These are phyloP conservation scores for Odontocolon sp. DNA, from an alignment of 2,888 invertebrate genomes.

Conservation along the genomic window DNA sequence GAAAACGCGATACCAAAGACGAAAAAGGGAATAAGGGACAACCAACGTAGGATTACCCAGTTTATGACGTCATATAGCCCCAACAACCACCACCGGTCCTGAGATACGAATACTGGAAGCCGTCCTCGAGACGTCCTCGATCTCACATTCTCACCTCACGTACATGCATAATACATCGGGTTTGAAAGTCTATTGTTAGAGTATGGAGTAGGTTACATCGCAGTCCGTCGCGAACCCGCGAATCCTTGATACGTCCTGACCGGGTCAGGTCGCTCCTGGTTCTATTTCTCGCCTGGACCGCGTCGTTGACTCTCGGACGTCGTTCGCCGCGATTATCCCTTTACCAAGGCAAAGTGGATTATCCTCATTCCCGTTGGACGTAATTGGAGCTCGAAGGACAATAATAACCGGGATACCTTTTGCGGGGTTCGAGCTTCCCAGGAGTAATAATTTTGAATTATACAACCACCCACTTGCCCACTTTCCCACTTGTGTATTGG, in stretches of 20 bases:
- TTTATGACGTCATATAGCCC: constrained; percentile 70
- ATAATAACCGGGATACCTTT: no score
- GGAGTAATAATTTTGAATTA: no score
- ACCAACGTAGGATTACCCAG: constrained; percentile 68
- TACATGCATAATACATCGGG: constrained; percentile 59
- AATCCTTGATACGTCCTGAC: constrained; percentile 1
- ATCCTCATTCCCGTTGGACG: no score
- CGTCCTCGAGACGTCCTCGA: not conserved
- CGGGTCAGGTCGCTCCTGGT: not conserved
- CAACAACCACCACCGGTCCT: constrained; percentile 41
- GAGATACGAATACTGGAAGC: constrained; percentile 65
- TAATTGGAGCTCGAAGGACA: no score
- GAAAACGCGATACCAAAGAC: not conserved
- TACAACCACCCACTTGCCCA: no score
- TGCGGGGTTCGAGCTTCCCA: no score
- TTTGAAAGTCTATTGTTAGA: constrained; percentile 62
- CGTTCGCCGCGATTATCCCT: no score
- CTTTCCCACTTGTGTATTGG: not conserved
- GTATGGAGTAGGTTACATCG: constrained; percentile 27
- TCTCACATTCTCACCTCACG: constrained; percentile 2
- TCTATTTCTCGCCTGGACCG: no score
- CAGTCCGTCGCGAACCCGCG: not conserved
- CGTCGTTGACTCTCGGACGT: no score
- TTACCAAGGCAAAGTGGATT: no score
- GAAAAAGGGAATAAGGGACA: constrained; percentile 31